Conservation (phyloP, 2,888 invertebrate species). For the Mesorhabditis belari region DNA sequence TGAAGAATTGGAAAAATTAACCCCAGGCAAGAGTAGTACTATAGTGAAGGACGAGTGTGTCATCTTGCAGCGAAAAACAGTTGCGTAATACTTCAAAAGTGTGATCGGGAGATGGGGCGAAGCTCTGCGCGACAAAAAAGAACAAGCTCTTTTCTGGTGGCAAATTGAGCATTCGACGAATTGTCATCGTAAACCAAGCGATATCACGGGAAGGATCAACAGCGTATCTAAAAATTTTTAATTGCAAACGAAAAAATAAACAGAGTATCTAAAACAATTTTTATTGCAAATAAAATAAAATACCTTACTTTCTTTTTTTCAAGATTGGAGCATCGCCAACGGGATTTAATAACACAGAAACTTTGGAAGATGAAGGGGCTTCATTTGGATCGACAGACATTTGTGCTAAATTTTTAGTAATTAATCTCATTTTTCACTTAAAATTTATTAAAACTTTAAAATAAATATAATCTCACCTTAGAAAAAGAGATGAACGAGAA, state of each 20-base stretch:
- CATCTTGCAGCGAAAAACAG: conserved; percentile 3
- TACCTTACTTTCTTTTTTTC: conserved; percentile 17
- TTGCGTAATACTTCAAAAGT: conserved; percentile 19
- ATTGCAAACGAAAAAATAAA: too few relatives aligned
- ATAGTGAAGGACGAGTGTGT: conserved; percentile 26
- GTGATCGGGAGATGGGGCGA: conserved; percentile 34
- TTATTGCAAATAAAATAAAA: too few relatives aligned
- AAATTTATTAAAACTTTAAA: not conserved
- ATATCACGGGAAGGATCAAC: conserved; percentile 9
- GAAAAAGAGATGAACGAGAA: not conserved
- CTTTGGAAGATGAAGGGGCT: too few relatives aligned
- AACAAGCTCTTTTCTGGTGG: conserved; percentile 13
- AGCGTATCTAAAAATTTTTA: not conserved
- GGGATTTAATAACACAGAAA: conserved; percentile 18
- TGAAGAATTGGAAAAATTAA: conserved; percentile 5
- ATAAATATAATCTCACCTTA: not conserved
- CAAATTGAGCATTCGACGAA: conserved; percentile 16
- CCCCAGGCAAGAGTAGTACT: conserved; percentile 34
- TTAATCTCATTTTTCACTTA: too few relatives aligned
- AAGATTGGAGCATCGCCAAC: conserved; percentile 35
- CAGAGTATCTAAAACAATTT: too few relatives aligned
- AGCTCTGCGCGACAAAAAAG: conserved; percentile 21
- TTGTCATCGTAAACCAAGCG: conserved; percentile 13
- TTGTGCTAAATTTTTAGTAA: too few relatives aligned
- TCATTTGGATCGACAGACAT: not conserved